Base-by-base conservation (phyloP, 1,140 invertebrate species). In the Drosophila littoralis region DNA sequence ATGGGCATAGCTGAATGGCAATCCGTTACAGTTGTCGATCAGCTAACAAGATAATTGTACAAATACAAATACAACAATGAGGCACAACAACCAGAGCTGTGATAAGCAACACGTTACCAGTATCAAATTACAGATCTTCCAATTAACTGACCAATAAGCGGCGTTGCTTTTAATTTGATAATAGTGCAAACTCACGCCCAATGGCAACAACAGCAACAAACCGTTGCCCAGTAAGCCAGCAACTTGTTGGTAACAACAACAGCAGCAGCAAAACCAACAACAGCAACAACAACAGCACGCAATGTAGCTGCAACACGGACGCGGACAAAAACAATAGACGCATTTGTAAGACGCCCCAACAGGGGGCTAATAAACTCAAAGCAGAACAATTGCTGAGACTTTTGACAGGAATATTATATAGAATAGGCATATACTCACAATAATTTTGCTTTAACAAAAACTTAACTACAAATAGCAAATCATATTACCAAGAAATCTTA, bases 1-100 rank as follows among this genome's bases (percentile, higher is more conserved):
- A 55, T 57, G 51, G 43, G 42, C 48, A 64, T 38, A 57, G 52
- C 50, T 51, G 33, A 76, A 64, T 52, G 81, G 32, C 78, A 71
- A 89, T 89, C 88, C 84, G 84, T 79, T 90, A 84, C 84, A 89
- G 84, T 84, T 89, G 84, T 89, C 84, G 77, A 89, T 90, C 80
- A 85, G 82, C 84, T 84, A 89, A 89, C 84, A 90, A 89, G 84
- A 90, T 90, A 89, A 90, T 89, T 89, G 69, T 48, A 55, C 74
- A 58, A 73, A 59, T 57, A 77, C 63, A 77, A 73, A 59, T 48
- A 48, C 54, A 54, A 46, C 60, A 59, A 58, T 28, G 22, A 38
- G 17, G 10, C 43, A 45, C 59, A 65, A 75, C 54, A 64, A 59
- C 33, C 50, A 8, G 58, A 61, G 64, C 77, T 88, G 73, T 88